A percentile compares a stretch with the other conserved stretches of the same genome.
phyloP scores from a whole-genome alignment of 2,113 vertebrate genomes.

The Xyliphius kryptos region DNA sequence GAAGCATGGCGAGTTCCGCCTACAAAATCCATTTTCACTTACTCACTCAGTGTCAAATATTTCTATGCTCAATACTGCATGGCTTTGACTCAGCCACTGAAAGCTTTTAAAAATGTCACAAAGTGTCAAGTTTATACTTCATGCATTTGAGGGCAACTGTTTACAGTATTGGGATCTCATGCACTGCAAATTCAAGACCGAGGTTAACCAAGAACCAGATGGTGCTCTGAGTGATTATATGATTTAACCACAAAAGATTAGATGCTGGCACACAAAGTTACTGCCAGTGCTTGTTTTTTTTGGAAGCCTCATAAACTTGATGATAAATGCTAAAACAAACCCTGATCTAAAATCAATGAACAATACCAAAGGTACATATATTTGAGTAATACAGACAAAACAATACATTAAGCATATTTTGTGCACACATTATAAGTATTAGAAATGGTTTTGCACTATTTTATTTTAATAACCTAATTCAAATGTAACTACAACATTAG shows the following conservation, averaged over 20 bases:
- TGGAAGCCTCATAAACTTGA: constrained; percentile 2
- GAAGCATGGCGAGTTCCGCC: constrained; percentile 25
- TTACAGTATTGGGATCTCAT: constrained; percentile 27
- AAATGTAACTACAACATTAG: too few relatives aligned
- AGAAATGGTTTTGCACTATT: background rate
- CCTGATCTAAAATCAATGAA: constrained; percentile 18
- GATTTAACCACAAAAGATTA: constrained; percentile 28
- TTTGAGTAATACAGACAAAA: constrained; percentile 1
- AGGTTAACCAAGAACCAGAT: constrained; percentile 31
- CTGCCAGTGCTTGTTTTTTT: constrained; percentile 14
- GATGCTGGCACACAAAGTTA: constrained; percentile 1
- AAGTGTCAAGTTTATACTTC: constrained; percentile 17
- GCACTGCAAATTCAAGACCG: constrained; percentile 18
- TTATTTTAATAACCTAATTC: too few relatives aligned
- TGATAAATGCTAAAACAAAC: constrained; percentile 12
- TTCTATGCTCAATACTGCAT: too few relatives aligned
- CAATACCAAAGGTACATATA: background rate
- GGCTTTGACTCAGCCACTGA: background rate
- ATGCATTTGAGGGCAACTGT: constrained; percentile 14
- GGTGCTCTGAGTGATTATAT: constrained; percentile 26
- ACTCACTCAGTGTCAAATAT: constrained; percentile 2
- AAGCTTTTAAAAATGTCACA: constrained; percentile 5
- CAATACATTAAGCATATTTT: background rate
- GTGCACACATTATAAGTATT: background rate
- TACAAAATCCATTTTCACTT: constrained; percentile 4